phyloP scores from a whole-genome alignment of 2,113 vertebrate species.

The Platichthys stellatus region DNA sequence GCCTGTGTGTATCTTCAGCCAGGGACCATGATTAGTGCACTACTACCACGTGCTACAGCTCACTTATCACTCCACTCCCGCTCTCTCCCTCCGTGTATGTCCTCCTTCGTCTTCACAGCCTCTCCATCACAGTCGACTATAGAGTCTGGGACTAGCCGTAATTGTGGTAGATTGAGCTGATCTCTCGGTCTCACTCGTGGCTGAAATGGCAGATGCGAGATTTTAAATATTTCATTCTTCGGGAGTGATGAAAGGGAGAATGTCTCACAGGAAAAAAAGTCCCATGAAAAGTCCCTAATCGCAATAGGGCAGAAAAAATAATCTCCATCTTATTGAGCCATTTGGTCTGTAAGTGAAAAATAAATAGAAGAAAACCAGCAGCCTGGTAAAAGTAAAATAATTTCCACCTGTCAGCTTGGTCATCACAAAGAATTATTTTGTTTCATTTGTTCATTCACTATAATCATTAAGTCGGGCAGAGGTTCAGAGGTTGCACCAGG shows the following conservation, averaged over 20 bases:
- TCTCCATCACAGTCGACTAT: slow-evolving; percentile 58
- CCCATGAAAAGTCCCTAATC: slow-evolving; percentile 3
- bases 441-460: too few species aligned
- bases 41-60: slow-evolving; percentile 63
- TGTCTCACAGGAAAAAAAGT: slow-evolving; percentile 18
- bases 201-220: slow-evolving; percentile 50
- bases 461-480: background rate
- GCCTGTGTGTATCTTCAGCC: slow-evolving; percentile 67
- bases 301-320: background rate
- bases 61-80: slow-evolving; percentile 59
- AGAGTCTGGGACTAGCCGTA: slow-evolving; percentile 48
- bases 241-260: slow-evolving; percentile 25
- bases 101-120: slow-evolving; percentile 16
- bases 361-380: background rate
- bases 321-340: background rate
- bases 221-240: slow-evolving; percentile 55
- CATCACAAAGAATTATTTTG: too few species aligned
- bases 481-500: background rate
- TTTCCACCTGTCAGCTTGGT: too few species aligned
- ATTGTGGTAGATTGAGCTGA: slow-evolving; percentile 60
- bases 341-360: slow-evolving; percentile 5
- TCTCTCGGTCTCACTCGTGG: slow-evolving; percentile 55
- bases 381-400: background rate
- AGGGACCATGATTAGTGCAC: slow-evolving; percentile 67
- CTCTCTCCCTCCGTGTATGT: slow-evolving; percentile 35